Evolutionary conservation across 2,113 vertebrate genomes (phyloP).

Genomic region (Xenotilapia longispinis): DNA sequence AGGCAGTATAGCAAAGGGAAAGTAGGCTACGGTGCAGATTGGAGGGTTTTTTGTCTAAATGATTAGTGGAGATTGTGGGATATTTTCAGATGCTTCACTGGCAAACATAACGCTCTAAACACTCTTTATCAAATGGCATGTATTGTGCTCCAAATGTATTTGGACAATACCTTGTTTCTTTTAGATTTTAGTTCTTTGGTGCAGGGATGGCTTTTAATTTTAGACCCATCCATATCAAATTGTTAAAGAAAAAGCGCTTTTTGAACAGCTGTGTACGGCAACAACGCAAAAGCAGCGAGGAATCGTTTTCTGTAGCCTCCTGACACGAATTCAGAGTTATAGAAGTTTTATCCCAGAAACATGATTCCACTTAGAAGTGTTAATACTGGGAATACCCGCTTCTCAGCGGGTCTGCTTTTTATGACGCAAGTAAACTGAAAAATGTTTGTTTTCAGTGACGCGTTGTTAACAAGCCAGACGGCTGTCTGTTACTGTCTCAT

Average conservation of each 20-base stretch:
- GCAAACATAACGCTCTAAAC: conserved; percentile 10
- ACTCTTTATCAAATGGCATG: conserved; percentile 36
- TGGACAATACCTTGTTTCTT: conserved; percentile 1
- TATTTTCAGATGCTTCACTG: conserved; percentile 33
- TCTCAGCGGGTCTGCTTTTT: not conserved
- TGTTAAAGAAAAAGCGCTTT: not conserved
- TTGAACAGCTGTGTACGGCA: not conserved
- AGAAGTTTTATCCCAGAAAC: not conserved
- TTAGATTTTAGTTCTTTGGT: not conserved
- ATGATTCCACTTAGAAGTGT: not conserved
- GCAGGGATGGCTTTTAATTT: not conserved
- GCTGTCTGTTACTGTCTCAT: conserved; percentile 19
- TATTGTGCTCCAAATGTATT: conserved; percentile 14
- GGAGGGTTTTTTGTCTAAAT: not conserved
- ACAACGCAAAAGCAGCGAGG: not conserved
- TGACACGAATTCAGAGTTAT: not conserved
- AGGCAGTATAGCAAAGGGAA: conserved; percentile 9
- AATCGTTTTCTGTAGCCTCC: not conserved
- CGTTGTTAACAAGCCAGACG: not conserved
- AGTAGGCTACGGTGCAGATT: conserved; percentile 27
- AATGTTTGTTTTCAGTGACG: not conserved
- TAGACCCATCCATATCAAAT: conserved; percentile 18
- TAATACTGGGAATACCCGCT: not conserved
- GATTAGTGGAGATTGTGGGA: not conserved
- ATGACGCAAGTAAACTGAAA: not conserved